Conservation (phyloP, 2,797 vertebrate genomes). For the Gallinago stenura region DNA sequence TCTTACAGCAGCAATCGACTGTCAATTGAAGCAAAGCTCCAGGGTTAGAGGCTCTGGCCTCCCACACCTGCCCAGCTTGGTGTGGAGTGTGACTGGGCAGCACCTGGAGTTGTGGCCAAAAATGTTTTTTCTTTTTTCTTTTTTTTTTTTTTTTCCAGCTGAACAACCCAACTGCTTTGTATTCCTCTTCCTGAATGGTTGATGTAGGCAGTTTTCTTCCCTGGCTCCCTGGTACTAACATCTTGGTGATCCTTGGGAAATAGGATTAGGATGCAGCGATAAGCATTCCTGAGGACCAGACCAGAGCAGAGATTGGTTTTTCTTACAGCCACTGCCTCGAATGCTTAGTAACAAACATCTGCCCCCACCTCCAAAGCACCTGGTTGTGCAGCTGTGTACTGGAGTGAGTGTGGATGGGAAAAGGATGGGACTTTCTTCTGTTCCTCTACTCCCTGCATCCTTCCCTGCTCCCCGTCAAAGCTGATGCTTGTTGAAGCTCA, state of each 20-base stretch:
- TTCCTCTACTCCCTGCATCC: background rate
- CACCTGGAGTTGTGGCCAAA: constrained; percentile 1
- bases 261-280: background rate
- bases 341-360: background rate
- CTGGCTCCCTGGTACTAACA: background rate
- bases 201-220: constrained; percentile 1
- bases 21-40: background rate
- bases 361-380: background rate
- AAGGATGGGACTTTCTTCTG: background rate
- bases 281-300: background rate
- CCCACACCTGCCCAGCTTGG: background rate
- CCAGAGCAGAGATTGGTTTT: background rate
- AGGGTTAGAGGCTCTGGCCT: background rate
- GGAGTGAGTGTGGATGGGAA: background rate
- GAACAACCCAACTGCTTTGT: background rate
- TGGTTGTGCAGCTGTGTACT: background rate
- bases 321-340: background rate
- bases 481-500: background rate
- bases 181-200: background rate
- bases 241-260: background rate
- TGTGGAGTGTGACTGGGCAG: background rate
- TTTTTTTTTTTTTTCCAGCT: background rate
- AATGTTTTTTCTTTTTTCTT: background rate
- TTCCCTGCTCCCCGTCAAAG: background rate
- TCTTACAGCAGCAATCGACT: background rate